phyloP scores from a whole-genome alignment of 2,113 vertebrate species.

The Sula dactylatra region DNA sequence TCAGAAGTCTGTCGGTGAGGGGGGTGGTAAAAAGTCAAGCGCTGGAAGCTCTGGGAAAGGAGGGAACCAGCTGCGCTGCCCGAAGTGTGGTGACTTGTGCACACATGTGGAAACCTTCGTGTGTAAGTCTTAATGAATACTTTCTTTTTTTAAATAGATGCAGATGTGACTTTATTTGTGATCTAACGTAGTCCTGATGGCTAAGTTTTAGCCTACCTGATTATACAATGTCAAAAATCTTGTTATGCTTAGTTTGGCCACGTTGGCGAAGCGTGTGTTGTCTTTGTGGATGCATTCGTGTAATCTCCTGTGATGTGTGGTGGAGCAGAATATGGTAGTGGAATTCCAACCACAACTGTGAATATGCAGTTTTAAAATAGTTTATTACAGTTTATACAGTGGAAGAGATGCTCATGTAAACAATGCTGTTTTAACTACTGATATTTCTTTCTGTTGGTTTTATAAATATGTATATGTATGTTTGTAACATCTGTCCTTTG shows the following conservation, averaged over 20 bases:
- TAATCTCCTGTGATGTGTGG: not conserved
- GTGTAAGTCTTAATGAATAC: slow-evolving; percentile 80
- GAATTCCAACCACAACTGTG: not conserved
- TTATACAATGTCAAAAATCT: not conserved
- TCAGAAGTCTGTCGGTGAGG: slow-evolving; percentile 84
- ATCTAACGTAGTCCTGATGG: not conserved
- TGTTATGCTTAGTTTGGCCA: not conserved
- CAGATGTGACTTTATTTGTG: not conserved
- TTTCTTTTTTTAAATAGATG: not conserved
- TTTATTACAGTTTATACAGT: not conserved
- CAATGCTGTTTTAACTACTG: not conserved
- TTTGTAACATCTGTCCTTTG: not conserved
- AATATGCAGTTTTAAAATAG: not conserved
- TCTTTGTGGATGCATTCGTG: not conserved
- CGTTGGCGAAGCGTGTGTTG: fast-evolving
- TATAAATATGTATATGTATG: not conserved
- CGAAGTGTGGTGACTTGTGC: slow-evolving; percentile 95
- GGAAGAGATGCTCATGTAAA: not conserved
- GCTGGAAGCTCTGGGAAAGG: slow-evolving; percentile 92
- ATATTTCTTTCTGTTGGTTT: not conserved
- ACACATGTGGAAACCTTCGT: slow-evolving; percentile 98
- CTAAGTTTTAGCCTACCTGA: not conserved
- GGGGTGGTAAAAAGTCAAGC: slow-evolving; percentile 81
- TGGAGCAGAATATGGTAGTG: not conserved
- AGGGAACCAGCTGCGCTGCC: slow-evolving; percentile 91